phyloP scores from a whole-genome alignment of 64 coral and sea anemone genomes.

The Hydrozoanthus tunicans region DNA sequence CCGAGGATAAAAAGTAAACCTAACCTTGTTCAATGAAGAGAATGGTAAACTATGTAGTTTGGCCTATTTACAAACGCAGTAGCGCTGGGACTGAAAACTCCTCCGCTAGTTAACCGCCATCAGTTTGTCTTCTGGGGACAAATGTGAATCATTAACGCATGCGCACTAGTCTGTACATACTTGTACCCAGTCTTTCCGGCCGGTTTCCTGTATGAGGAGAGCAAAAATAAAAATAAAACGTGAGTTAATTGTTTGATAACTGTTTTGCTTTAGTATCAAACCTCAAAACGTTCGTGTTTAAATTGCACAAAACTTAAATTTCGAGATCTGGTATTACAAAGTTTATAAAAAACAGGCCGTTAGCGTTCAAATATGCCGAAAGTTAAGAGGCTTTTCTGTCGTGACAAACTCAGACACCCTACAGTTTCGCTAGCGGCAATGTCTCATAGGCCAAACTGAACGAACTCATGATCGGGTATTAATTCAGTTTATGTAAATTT shows the following conservation, averaged over 20 bases:
- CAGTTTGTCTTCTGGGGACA: no score
- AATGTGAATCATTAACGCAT: no score
- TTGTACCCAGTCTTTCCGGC: background rate
- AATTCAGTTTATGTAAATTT: no score
- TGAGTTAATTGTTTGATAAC: conserved; percentile 11
- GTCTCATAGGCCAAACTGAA: no score
- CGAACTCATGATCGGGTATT: no score
- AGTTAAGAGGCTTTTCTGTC: conserved; percentile 10
- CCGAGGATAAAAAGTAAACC: no score
- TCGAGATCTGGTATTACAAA: conserved; percentile 10
- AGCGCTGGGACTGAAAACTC: no score
- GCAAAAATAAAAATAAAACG: conserved; percentile 11
- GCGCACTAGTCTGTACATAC: no score
- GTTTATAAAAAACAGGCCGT: conserved; percentile 10
- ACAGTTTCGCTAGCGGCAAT: background rate
- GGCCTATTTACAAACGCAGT: no score
- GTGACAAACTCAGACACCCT: background rate
- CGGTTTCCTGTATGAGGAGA: conserved; percentile 3
- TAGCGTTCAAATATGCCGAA: background rate
- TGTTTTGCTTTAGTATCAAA: conserved; percentile 11
- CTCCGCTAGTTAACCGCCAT: no score
- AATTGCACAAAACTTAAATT: conserved; percentile 6
- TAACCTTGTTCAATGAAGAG: no score
- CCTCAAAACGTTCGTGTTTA: background rate
- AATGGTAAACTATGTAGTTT: no score